These are phyloP conservation scores for Epicauta chinensis DNA, from an alignment of 1,140 invertebrate genomes.

Conservation along the genomic window DNA sequence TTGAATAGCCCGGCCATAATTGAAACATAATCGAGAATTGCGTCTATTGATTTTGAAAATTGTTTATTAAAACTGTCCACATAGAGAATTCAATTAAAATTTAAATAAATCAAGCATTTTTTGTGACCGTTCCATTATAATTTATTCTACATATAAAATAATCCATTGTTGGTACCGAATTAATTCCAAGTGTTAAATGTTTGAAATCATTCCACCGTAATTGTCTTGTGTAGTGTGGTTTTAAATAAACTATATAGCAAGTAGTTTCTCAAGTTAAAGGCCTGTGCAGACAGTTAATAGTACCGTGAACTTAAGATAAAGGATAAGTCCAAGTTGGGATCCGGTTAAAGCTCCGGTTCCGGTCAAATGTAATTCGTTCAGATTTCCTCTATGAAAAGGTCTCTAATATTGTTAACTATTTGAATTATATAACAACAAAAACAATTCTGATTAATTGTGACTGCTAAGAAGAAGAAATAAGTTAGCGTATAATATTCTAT, in stretches of 20 bases:
- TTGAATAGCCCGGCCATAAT: constrained; percentile 24
- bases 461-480: too few relatives aligned
- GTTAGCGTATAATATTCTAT: too few relatives aligned
- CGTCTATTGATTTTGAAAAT: constrained; percentile 16
- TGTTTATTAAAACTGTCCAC: not conserved
- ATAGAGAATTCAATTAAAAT: too few relatives aligned
- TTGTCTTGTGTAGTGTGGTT: constrained; percentile 7
- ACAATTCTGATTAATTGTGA: too few relatives aligned
- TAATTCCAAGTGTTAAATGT: too few relatives aligned
- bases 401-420: too few relatives aligned
- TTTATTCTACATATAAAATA: too few relatives aligned
- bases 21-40: constrained; percentile 29
- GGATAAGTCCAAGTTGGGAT: constrained; percentile 16
- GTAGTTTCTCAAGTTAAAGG: constrained; percentile 18
- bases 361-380: constrained; percentile 17
- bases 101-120: too few relatives aligned
- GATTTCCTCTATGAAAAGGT: constrained; percentile 1
- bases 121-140: too few relatives aligned
- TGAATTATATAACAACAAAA: too few relatives aligned
- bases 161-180: too few relatives aligned
- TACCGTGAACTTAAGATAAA: constrained; percentile 15
- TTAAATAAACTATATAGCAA: not conserved
- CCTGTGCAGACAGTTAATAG: constrained; percentile 6
- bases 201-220: not conserved
- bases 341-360: constrained; percentile 18